Percentiles rank a stretch among this genome's conserved stretches.
Evolutionary conservation across 2,797 vertebrate genomes (phyloP).

Genomic region (Ambastaia sidthimunki): DNA sequence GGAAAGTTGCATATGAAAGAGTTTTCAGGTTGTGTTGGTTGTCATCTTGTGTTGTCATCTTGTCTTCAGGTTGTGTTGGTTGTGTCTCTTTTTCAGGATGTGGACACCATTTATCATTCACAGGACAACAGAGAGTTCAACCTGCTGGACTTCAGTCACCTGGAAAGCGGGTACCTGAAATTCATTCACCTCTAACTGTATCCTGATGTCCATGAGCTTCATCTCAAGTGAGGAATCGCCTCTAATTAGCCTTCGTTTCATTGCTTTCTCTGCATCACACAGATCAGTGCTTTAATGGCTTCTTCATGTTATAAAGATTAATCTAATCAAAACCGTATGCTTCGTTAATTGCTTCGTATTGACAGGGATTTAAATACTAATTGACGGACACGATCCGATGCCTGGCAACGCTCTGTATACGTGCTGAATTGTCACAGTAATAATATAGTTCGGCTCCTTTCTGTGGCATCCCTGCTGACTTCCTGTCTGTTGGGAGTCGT

Average conservation of each 20-base stretch:
- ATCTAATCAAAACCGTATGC: slow-evolving; percentile 25
- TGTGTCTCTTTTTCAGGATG: slow-evolving; percentile 77
- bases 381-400: slow-evolving; percentile 3
- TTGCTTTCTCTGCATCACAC: not conserved
- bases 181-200: slow-evolving; percentile 28
- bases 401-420: not conserved
- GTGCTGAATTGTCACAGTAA: slow-evolving; percentile 18
- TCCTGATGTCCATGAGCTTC: slow-evolving; percentile 17
- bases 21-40: too few species aligned
- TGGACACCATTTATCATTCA: slow-evolving; percentile 93
- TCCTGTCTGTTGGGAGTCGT: slow-evolving; percentile 31
- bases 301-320: slow-evolving; percentile 17
- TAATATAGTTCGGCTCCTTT: slow-evolving; percentile 15
- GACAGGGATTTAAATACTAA: slow-evolving; percentile 27
- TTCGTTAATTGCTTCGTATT: slow-evolving; percentile 34
- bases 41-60: too few species aligned
- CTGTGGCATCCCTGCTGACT: slow-evolving; percentile 37
- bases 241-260: slow-evolving; percentile 14
- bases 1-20: too few species aligned
- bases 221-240: not conserved
- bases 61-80: too few species aligned
- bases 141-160: slow-evolving; percentile 90
- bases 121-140: slow-evolving; percentile 93
- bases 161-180: slow-evolving; percentile 85
- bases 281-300: slow-evolving; percentile 24